phyloP scores from a whole-genome alignment of 2,113 vertebrate genomes.

The Mesocricetus auratus region DNA sequence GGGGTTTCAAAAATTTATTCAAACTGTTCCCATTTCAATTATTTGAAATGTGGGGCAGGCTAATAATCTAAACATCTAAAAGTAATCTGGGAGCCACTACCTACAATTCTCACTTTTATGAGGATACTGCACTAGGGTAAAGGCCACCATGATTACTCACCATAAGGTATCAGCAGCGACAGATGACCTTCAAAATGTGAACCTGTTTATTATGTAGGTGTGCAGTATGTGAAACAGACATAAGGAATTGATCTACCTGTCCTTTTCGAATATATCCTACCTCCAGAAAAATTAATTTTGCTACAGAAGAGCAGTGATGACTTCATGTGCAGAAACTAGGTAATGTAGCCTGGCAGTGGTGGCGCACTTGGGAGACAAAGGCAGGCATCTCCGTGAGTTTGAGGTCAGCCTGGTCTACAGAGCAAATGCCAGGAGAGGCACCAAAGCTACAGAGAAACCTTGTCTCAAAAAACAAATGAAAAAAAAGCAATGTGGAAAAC shows the following conservation, averaged over 20 bases:
- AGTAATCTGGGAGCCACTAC: background rate
- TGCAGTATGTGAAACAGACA: background rate
- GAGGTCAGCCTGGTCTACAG: no score
- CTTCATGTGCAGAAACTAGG: background rate
- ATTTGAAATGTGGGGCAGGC: background rate
- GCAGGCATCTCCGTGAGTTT: no score
- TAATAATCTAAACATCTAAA: background rate
- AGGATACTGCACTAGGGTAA: background rate
- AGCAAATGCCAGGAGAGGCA: no score
- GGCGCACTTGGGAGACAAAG: no score
- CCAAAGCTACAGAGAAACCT: no score
- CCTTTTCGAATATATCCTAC: background rate
- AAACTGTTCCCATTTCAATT: background rate
- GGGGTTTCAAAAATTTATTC: background rate
- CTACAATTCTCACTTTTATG: background rate
- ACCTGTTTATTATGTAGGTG: background rate
- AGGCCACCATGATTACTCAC: slow-evolving; percentile 20
- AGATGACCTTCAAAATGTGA: background rate
- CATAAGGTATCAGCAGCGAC: background rate
- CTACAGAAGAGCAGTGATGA: background rate
- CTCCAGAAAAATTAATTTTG: background rate
- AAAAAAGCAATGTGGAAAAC: background rate
- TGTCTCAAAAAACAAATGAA: no score
- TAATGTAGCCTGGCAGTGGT: background rate
- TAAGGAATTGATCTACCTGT: background rate